Base-by-base conservation (phyloP, 2,113 vertebrate genomes). In the Silurus glanis region DNA sequence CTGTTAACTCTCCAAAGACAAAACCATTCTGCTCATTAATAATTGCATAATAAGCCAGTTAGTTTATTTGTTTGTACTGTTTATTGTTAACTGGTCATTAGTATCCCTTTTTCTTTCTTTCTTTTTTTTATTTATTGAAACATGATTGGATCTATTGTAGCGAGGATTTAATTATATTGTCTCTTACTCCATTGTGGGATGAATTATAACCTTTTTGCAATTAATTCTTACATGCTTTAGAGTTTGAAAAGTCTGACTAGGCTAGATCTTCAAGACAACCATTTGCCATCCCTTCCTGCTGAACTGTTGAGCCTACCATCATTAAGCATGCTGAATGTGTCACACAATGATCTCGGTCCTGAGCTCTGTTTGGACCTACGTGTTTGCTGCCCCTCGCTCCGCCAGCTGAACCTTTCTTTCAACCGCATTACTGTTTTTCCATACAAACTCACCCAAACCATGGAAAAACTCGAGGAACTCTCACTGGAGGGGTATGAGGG, bases 181-280 rank as follows among this genome's bases (percentile, higher is more conserved):
- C 89, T 61, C 6, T 25, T 80, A 47, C 19, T 13, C 55, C 76
- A 21, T 71, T 17, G 10, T 17, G 81, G 25, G 14, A 28, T 17
- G 12, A 83, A 67, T 55, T 53, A 6, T 21, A 47, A 53, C 12
- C 51, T 3, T 21, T 21, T 85, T 69, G 14, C 16, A 72, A 58
- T n/a, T 69, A 7, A 14, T 56, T 51, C 9, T 1, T 83, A 7
- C 89, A 49, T 56, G 45, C 91, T 93, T 66, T 92, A 99, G 98
- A 96, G 91, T 87, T 91, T 99, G 88, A 96, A 90, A 89, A 95
- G 94, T 87, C 90, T 99, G 93, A 97, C 92, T 6, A 96, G 96
- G 17, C 92, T 99, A 92, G 98, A 99, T 93, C 94, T 99, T 86
- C 97, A 97, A 89, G 96, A 95, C 71, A 99, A 99, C 91, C 94